Evolutionary conservation across 2,113 vertebrate genomes (phyloP).

Genomic region (Natator depressus): DNA sequence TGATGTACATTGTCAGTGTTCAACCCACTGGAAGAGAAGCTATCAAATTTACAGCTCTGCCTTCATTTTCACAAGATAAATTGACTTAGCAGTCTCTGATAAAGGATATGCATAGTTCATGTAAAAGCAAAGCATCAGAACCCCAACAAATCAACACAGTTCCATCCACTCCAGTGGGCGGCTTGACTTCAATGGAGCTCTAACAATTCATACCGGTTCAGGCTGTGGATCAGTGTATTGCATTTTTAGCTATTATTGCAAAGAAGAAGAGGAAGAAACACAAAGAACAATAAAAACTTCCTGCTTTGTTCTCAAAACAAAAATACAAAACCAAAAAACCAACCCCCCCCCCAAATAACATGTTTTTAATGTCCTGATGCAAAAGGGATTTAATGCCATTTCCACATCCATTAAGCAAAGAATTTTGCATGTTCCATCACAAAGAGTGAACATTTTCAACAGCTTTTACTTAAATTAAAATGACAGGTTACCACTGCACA

Average conservation of each 20-base stretch:
- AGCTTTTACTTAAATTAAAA: constrained; percentile 78
- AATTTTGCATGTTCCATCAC: constrained; percentile 64
- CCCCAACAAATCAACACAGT: neutral
- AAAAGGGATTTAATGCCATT: constrained; percentile 32
- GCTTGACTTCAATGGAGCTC: neutral
- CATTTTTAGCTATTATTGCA: neutral
- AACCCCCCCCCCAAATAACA: neutral
- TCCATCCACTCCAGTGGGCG: neutral
- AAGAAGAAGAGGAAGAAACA: neutral
- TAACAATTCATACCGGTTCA: neutral
- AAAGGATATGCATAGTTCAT: neutral
- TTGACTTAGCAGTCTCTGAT: neutral
- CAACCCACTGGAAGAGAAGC: neutral
- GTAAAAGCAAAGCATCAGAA: neutral
- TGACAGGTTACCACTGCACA: constrained; percentile 73
- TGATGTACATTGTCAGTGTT: neutral
- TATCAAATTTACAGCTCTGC: neutral
- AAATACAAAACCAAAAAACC: neutral
- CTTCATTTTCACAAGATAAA: neutral
- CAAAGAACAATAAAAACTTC: neutral
- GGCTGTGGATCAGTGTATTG: neutral
- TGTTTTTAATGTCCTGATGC: constrained; percentile 21
- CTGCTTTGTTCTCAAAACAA: fast-evolving
- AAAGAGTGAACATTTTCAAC: constrained; percentile 76
- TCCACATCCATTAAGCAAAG: constrained; percentile 73